phyloP scores from a whole-genome alignment of 2,113 vertebrate genomes.

The Zingel zingel region DNA sequence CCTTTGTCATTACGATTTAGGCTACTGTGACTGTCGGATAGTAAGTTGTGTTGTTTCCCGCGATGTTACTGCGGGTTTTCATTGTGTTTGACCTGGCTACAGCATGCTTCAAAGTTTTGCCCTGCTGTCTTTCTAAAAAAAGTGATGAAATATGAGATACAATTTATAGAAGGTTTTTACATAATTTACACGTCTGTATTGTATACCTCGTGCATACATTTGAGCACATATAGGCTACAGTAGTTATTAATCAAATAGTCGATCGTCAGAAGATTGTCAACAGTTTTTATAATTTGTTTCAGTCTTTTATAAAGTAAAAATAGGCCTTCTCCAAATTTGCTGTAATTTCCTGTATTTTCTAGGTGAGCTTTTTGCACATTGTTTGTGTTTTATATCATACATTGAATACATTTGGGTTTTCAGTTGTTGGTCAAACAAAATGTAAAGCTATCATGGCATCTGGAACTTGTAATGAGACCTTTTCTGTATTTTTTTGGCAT shows the following conservation, averaged over 20 bases:
- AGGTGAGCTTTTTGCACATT: neutral
- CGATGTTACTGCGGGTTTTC: neutral
- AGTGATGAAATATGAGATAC: neutral
- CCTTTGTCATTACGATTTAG: neutral
- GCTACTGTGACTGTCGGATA: neutral
- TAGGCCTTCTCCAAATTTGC: neutral
- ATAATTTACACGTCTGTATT: neutral
- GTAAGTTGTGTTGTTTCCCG: neutral
- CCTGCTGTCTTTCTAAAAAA: neutral
- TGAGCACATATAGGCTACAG: neutral
- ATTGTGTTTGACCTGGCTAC: neutral
- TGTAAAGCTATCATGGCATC: neutral
- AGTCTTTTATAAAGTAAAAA: neutral
- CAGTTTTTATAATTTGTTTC: neutral
- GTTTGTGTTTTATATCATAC: neutral
- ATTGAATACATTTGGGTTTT: neutral
- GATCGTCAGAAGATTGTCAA: neutral
- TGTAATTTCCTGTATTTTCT: neutral
- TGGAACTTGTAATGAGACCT: neutral
- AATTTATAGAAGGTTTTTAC: neutral
- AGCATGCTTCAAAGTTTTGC: neutral
- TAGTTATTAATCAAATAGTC: neutral
- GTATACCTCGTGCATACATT: neutral
- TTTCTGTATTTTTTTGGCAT: neutral
- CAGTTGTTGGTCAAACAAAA: neutral